Conservation (phyloP, 2,888 invertebrate species). For the Acanthosepion esculentum region DNA sequence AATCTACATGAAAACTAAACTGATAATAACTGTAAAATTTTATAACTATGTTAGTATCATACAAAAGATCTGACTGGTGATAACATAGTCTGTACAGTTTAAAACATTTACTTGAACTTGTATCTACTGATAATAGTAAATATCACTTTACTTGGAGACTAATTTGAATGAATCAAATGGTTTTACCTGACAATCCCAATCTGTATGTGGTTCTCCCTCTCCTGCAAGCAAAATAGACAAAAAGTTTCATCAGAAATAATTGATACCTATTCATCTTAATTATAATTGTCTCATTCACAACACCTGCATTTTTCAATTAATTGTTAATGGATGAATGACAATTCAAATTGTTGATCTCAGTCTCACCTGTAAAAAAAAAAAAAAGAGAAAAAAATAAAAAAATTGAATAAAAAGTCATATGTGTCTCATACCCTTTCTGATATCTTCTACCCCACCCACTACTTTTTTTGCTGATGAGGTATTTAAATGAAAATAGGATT, state of each 20-base stretch:
- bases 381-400: background rate
- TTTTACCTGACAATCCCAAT: background rate
- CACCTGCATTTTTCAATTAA: background rate
- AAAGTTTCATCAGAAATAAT: background rate
- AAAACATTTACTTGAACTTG: background rate
- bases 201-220: background rate
- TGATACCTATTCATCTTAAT: background rate
- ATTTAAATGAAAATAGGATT: background rate
- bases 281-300: background rate
- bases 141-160: background rate
- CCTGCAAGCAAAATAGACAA: background rate
- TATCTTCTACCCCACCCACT: too few relatives aligned
- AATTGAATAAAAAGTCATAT: background rate
- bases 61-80: too few relatives aligned
- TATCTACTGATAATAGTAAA: background rate
- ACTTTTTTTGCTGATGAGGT: background rate
- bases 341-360: background rate
- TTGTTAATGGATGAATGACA: background rate
- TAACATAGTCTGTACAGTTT: too few relatives aligned
- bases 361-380: background rate
- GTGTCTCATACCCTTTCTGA: background rate
- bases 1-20: too few relatives aligned
- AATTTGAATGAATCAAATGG: background rate
- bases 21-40: too few relatives aligned
- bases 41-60: too few relatives aligned